phyloP scores from a whole-genome alignment of 37 sponge, comb jelly and placozoan genomes.

The Crambe crambe region DNA sequence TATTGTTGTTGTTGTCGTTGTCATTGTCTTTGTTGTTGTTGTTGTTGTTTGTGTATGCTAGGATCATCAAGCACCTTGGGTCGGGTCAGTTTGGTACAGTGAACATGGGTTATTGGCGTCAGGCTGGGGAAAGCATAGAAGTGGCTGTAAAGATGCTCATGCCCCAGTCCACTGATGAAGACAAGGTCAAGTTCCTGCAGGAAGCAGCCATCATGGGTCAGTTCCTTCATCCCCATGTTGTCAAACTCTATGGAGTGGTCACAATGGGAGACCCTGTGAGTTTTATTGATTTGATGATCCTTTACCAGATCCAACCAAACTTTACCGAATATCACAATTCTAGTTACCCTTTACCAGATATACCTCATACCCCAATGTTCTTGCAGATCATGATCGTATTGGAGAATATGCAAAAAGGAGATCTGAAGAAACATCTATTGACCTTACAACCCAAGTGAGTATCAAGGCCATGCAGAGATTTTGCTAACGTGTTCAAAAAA shows the following conservation, averaged over 20 bases:
- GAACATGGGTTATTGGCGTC: constrained; percentile 30
- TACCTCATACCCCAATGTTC: no score
- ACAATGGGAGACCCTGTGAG: constrained; percentile 68
- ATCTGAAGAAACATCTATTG: constrained; percentile 46
- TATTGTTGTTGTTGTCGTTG: no score
- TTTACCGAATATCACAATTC: no score
- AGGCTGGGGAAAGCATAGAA: background rate
- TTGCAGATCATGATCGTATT: constrained; percentile 61
- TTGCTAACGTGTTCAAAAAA: background rate
- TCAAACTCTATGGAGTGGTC: constrained; percentile 61
- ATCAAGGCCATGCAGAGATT: background rate
- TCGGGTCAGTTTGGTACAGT: constrained; percentile 72
- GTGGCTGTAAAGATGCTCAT: constrained; percentile 60
- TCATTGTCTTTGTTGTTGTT: no score
- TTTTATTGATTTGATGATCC: background rate
- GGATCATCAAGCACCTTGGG: constrained; percentile 49
- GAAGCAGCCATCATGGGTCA: constrained; percentile 78
- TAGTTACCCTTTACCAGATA: no score
- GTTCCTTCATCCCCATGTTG: constrained; percentile 60
- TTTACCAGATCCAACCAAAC: no score
- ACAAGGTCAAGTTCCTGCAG: constrained; percentile 66
- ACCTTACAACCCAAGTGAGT: constrained; percentile 32
- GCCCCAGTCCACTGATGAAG: constrained; percentile 29
- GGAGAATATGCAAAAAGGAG: constrained; percentile 65
- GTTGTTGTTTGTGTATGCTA: no score